Base-by-base conservation (phyloP, 2,113 vertebrate species). In the Silurus meridionalis region DNA sequence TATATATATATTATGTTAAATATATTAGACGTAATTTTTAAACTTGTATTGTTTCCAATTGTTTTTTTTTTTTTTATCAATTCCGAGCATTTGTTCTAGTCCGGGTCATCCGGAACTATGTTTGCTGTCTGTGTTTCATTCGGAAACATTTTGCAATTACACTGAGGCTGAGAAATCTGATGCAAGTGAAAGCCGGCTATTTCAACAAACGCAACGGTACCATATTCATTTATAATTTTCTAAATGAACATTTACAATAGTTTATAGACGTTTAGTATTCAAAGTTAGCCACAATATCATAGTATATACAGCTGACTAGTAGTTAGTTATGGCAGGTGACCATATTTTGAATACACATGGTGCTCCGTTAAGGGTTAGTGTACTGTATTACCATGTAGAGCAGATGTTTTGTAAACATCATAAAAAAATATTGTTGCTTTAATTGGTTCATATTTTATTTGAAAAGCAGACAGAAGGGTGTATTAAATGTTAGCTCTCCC, bases 131-230 rank as follows among this genome's bases (percentile, higher is more conserved):
- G 6, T 63, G 77, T 88, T 92, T 89, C 5, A 57, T 0, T 1
- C 81, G 91, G 90, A 91, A 53, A 9, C 8, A 15, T 74, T 90
- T 86, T 55, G 61, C 1, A 79, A 77, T 7, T 78, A 89, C 91
- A 91, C 90, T 1, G 50, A 7, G 13, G 55, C 11, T 80, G 55
- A 48, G 8, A 69, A 86, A 75, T 93, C 93, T 95, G 94, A 95
- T 90, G 94, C 91, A 95, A 95, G 93, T 90, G 90, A 82, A 86
- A 80, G 19, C 60, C 78, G 28, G 86, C 52, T 37, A 3, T 19
- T 58, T 28, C 55, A 71, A 19, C 14, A 85, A 37, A 37, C 19
- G 50, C 7, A 21, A 86, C 83, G 91, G 93, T 80, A 11, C 67
- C 0, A 48, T 21, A n/a, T 11, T 50, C 5, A 23, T 37, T 14